Evolutionary conservation across 2,797 vertebrate genomes (phyloP), one percentile per base, ranked within the genome.

Genomic region (Cottoperca gobio): DNA sequence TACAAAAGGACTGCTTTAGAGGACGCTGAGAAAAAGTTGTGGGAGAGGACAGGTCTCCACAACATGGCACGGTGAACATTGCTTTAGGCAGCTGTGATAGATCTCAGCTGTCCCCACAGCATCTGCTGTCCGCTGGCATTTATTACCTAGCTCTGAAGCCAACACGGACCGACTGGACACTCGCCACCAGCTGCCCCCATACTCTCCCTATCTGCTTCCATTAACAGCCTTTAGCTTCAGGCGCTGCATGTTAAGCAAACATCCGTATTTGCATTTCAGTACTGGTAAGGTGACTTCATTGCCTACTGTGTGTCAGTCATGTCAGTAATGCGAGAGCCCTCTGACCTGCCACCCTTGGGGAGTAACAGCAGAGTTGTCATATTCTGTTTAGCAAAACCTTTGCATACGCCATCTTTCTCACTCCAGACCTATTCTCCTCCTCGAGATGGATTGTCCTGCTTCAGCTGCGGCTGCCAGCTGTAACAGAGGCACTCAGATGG

Each of bases 91-190:
- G 60, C 70, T 35, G 52, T 84, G 70, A 92, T 91, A 90, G 86
- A 94, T 91, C 86, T 85, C 80, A 73, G 73, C 80, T 87, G 82
- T 92, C 87, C 81, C 88, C 69, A 52, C 80, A 93, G 90, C 92
- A 93, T 94, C 93, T 94, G 92, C 84, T 92, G 81, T 86, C 83
- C 70, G 65, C 82, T 92, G 89, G 88, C 91, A 92, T 91, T 91
- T 91, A 91, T 91, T 88, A 82, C 78, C 74, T 16, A 16, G 58
- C 16, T 61, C 74, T 73, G 65, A 74, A 82, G 81, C 84, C 85
- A 86, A 80, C 84, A 74, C 79, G 78, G 80, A 83, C 63, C 42
- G 43, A 85, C 85, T 93, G 93, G 91, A 87, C 70, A 65, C 82
- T 77, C 40, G 59, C 85, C 88, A 86, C 86, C 67, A 83, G 82